A percentile compares a stretch with the other conserved stretches of the same genome.
phyloP scores from a whole-genome alignment of 2,888 invertebrate species.

The Disparrhopalites patrizii region DNA sequence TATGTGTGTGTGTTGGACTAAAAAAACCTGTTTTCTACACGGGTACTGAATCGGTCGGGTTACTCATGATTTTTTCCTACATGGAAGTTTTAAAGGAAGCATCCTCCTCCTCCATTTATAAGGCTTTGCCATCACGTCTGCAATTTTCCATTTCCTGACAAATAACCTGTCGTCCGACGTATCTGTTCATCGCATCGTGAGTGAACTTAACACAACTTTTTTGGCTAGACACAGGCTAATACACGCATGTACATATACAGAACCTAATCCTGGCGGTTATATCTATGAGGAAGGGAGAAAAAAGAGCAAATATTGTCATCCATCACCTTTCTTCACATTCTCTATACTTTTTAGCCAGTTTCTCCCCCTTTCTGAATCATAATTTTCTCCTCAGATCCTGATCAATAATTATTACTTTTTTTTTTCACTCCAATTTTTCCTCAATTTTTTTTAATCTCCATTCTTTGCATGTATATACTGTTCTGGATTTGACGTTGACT shows the following conservation, averaged over 20 bases:
- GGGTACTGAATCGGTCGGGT: slow-evolving; percentile 24
- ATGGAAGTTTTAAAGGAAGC: slow-evolving; percentile 25
- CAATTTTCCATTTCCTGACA: slow-evolving; percentile 30
- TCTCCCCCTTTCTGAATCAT: not conserved
- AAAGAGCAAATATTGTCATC: slow-evolving; percentile 8
- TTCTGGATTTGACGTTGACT: no score
- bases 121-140: slow-evolving; percentile 26
- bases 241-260: not conserved
- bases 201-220: not conserved
- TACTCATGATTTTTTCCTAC: slow-evolving; percentile 28
- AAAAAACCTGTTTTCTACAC: slow-evolving; percentile 21
- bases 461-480: no score
- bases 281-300: no score
- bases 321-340: not conserved
- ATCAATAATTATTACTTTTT: slow-evolving; percentile 1
- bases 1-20: slow-evolving; percentile 19
- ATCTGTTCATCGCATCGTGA: slow-evolving; percentile 15
- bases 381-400: not conserved
- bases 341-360: not conserved
- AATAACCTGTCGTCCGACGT: slow-evolving; percentile 22
- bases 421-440: no score
- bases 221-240: not conserved
- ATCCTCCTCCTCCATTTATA: slow-evolving; percentile 24
- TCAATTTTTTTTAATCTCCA: no score
- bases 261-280: no score